Base-by-base conservation (phyloP, 2,888 invertebrate genomes). In the Tenthredo amoena region DNA sequence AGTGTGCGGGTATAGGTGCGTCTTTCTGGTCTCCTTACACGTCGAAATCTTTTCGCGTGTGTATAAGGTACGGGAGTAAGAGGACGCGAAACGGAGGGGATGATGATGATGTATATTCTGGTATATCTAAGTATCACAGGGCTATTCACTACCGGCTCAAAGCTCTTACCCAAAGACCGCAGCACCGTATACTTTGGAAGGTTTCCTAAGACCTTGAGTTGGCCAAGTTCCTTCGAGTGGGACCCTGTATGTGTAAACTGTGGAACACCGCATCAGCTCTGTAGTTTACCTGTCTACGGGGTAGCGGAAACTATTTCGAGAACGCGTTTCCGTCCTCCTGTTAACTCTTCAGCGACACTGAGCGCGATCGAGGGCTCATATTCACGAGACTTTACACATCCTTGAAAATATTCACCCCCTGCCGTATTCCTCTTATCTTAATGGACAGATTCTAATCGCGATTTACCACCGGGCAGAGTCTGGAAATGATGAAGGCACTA, bases 121-220 rank as follows among this genome's bases (percentile, higher is more conserved):
- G 72, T 43, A 43, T 43, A 74, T 43, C n/a, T 21, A 74, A n/a
- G 55, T 55, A 77, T 77, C 77, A 55, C 34, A 47, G 77, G 76
- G 47, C 76, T 76, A 43, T 76, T 77, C 77, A 55, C 77, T 50
- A 26, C 77, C 31, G 31, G 55, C 77, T 77, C 77, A 77, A 77
- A 77, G 77, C 77, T 77, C 55, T 55, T 55, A 34, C 34, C 55
- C 55, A n/a, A 18, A n/a, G 31, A 34, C 50, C 40, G 31, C 77
- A 62, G 34, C 47, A 76, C 12, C 34, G 77, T 55, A 47, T 47
- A 55, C 34, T 77, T 77, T 18, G 43, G 43, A 74, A 74, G 74
- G 74, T 74, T 74, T 74, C 74, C 74, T 21, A 10, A 68, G 68
- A 12, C 68, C 68, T 68, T 68, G 68, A 68, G 68, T 68, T 26